phyloP scores from a whole-genome alignment of 2,888 invertebrate genomes.

The Brassicogethes aeneus region DNA sequence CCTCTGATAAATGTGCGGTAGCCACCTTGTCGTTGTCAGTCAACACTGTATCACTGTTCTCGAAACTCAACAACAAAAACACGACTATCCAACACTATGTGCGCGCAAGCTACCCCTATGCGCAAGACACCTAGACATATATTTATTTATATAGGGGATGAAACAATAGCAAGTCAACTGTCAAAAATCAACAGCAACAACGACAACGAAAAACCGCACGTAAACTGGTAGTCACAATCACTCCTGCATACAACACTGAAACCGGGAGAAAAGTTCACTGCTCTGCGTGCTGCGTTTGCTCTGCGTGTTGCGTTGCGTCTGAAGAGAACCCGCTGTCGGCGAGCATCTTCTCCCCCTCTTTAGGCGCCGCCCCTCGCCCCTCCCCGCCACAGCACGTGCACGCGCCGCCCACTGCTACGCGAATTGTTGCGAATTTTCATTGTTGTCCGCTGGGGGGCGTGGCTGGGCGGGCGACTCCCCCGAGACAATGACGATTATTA shows the following conservation, averaged over 20 bases:
- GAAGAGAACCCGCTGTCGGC: constrained; percentile 23
- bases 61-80: constrained; percentile 10
- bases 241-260: no score
- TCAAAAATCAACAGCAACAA: no score
- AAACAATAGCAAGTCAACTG: no score
- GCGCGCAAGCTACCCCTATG: constrained; percentile 27
- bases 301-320: constrained; percentile 42
- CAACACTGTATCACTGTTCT: constrained; percentile 24
- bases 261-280: no score
- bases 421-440: constrained; percentile 41
- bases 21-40: constrained; percentile 39
- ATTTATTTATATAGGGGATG: no score
- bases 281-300: constrained; percentile 30
- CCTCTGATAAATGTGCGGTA: constrained; percentile 39
- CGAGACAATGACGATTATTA: constrained; percentile 33
- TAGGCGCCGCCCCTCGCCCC: constrained; percentile 30
- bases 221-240: no score
- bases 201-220: no score
- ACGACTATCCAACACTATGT: constrained; percentile 27
- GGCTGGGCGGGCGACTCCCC: constrained; percentile 27
- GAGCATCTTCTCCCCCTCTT: constrained; percentile 33
- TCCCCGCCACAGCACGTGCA: constrained; percentile 37
- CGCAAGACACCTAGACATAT: constrained; percentile 27
- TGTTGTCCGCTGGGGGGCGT: constrained; percentile 35
- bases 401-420: constrained; percentile 36